Evolutionary conservation across 2,888 invertebrate species (phyloP).

Genomic region (Drosophila recens): DNA sequence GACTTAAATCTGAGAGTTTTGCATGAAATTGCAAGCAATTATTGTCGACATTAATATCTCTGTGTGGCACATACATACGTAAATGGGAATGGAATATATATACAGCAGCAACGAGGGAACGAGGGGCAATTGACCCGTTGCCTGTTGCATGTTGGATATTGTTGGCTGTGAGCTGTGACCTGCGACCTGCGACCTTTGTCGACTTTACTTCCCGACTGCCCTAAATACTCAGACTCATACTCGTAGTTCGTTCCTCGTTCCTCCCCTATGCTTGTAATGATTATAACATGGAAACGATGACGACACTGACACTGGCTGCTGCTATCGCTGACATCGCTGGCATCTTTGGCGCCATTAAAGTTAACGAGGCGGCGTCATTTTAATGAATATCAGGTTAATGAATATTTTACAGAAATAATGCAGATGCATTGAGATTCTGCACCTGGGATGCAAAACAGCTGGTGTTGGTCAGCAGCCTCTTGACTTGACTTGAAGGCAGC

Average conservation of each 20-base stretch:
- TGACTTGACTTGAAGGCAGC: slow-evolving; percentile 14
- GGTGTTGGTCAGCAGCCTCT: slow-evolving; percentile 11
- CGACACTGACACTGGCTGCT: slow-evolving; percentile 19
- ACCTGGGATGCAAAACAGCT: slow-evolving; percentile 10
- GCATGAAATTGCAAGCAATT: slow-evolving; percentile 3
- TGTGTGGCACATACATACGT: background rate
- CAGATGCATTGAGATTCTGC: slow-evolving; percentile 19
- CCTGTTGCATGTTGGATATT: background rate
- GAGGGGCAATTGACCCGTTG: background rate
- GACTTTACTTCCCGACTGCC: slow-evolving; percentile 22
- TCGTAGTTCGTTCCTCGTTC: background rate
- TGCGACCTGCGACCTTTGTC: background rate
- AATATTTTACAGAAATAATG: slow-evolving; percentile 67
- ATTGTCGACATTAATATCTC: slow-evolving; percentile 1
- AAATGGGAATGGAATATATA: background rate
- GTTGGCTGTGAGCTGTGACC: background rate
- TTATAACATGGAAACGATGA: slow-evolving; percentile 46
- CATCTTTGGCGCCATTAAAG: slow-evolving; percentile 66
- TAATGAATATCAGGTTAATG: slow-evolving; percentile 77
- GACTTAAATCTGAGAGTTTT: background rate
- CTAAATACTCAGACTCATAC: slow-evolving; percentile 22
- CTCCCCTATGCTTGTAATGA: slow-evolving; percentile 33
- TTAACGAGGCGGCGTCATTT: slow-evolving; percentile 64
- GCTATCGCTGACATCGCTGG: slow-evolving; percentile 5
- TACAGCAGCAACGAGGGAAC: background rate